Conservation (phyloP, 2,797 vertebrate species). For the Scarus forsteni region DNA sequence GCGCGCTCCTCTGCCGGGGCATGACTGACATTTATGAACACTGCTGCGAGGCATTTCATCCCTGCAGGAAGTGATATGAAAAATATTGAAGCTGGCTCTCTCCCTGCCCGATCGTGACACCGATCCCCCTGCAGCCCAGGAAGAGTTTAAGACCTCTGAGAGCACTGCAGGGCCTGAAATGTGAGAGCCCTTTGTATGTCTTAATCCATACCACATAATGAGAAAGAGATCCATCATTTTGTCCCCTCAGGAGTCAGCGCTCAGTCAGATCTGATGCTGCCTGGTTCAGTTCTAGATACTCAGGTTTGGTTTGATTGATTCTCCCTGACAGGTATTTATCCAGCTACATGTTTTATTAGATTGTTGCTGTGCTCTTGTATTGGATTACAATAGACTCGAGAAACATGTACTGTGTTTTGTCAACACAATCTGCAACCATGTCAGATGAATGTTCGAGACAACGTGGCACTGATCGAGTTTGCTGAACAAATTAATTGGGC, state of each 20-base stretch:
- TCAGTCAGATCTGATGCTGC: neutral
- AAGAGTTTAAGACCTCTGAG: conserved; percentile 6
- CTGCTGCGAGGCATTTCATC: conserved; percentile 43
- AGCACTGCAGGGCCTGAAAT: conserved; percentile 5
- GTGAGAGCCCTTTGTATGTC: neutral
- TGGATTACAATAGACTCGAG: neutral
- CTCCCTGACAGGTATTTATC: neutral
- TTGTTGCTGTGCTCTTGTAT: neutral
- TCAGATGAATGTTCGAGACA: no score
- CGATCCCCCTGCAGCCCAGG: conserved; percentile 21
- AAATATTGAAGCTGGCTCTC: conserved; percentile 31
- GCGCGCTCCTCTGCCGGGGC: conserved; percentile 25
- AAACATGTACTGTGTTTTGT: neutral
- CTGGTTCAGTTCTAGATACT: neutral
- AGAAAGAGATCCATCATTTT: conserved; percentile 1
- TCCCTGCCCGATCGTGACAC: conserved; percentile 8
- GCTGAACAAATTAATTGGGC: no score
- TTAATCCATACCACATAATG: conserved; percentile 23
- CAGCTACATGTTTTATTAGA: neutral
- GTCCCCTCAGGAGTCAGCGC: neutral
- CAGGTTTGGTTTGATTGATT: neutral
- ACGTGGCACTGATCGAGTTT: no score
- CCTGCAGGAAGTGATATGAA: conserved; percentile 42
- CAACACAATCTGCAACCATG: neutral
- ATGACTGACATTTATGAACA: conserved; percentile 65